Conservation (phyloP, 2,888 invertebrate genomes). For the Sclerodermus sp. region DNA sequence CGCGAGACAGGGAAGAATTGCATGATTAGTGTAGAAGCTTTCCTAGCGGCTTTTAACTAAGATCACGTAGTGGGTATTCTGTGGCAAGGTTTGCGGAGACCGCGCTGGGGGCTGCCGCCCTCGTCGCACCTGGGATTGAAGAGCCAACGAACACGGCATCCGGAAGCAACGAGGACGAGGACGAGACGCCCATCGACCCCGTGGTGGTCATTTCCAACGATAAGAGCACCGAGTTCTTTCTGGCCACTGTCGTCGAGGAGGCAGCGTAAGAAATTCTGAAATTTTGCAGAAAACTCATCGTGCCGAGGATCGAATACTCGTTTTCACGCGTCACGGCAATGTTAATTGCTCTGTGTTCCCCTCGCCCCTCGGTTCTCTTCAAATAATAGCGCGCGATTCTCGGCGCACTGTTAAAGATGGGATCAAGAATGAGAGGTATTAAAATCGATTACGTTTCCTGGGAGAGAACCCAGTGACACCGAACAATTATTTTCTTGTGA, state of each 20-base stretch:
- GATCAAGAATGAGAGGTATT: too few relatives aligned
- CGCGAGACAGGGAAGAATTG: constrained; percentile 19
- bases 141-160: constrained; percentile 88
- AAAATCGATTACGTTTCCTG: too few relatives aligned
- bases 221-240: constrained; percentile 87
- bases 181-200: constrained; percentile 60
- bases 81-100: constrained; percentile 75
- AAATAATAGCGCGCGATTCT: too few relatives aligned
- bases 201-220: constrained; percentile 80
- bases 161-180: constrained; percentile 85
- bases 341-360: too few relatives aligned
- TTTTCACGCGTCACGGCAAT: too few relatives aligned
- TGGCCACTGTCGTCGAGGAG: constrained; percentile 86
- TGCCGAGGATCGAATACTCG: too few relatives aligned
- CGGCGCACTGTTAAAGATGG: too few relatives aligned
- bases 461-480: too few relatives aligned
- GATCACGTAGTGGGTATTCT: constrained; percentile 58
- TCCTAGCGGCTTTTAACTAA: constrained; percentile 52
- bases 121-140: constrained; percentile 69
- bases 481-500: too few relatives aligned
- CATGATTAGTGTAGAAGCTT: constrained; percentile 48
- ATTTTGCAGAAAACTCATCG: too few relatives aligned
- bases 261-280: constrained; percentile 67
- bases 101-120: constrained; percentile 65
- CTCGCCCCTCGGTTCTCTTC: too few relatives aligned